Conservation (phyloP, 2,797 vertebrate genomes). For the Limnodromus scolopaceus region DNA sequence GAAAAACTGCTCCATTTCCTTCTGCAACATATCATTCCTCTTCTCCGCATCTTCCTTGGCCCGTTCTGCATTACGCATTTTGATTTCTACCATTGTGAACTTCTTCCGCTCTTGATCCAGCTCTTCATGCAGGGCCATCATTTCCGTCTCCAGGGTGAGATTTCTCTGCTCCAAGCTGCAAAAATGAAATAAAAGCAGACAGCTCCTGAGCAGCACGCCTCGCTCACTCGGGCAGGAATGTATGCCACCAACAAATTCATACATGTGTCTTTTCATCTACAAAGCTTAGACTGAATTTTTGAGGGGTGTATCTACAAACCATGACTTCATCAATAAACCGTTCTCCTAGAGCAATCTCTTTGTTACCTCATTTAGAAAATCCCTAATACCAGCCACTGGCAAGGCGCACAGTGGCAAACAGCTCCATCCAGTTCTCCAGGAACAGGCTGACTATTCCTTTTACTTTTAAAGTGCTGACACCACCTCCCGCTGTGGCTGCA, state of each 20-base stretch:
- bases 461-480: neutral
- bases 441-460: neutral
- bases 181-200: neutral
- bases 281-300: neutral
- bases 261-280: neutral
- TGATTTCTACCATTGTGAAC: conserved; percentile 99
- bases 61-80: conserved; percentile 96
- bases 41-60: conserved; percentile 97
- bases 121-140: conserved; percentile 92
- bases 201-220: neutral
- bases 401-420: neutral
- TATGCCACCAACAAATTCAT: neutral
- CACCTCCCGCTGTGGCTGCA: neutral
- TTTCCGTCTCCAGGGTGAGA: conserved; percentile 91
- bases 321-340: neutral
- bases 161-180: conserved; percentile 94
- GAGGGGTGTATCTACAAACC: neutral
- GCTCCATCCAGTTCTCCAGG: neutral
- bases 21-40: conserved; percentile 96
- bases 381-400: neutral
- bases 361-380: neutral
- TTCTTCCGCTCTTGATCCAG: conserved; percentile 98
- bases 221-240: neutral
- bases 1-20: conserved; percentile 99
- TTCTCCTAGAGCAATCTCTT: neutral